Evolutionary conservation across 2,888 invertebrate genomes (phyloP).

Genomic region (Diarsia rubi): DNA sequence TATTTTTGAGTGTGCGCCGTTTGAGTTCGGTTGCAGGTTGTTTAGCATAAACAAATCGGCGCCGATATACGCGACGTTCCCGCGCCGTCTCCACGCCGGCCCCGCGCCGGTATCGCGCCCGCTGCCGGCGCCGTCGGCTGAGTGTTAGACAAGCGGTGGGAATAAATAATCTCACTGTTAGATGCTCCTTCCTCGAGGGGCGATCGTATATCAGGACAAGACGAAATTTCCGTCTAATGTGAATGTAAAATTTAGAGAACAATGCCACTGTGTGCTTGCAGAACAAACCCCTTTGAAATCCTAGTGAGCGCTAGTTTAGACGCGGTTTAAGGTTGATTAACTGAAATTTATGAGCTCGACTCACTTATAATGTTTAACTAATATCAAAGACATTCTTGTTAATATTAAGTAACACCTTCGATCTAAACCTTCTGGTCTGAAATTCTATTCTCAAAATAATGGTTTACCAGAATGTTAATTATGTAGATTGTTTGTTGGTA

Average conservation of each 20-base stretch:
- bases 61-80: conserved; percentile 38
- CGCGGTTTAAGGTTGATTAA: conserved; percentile 76
- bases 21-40: conserved; percentile 80
- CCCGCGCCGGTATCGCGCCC: conserved; percentile 28
- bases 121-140: conserved; percentile 48
- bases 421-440: conserved; percentile 33
- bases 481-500: conserved; percentile 23
- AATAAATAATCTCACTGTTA: conserved; percentile 86
- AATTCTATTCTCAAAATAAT: conserved; percentile 44
- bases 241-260: conserved; percentile 85
- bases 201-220: conserved; percentile 85
- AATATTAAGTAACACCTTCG: conserved; percentile 52
- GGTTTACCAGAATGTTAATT: conserved; percentile 53
- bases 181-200: conserved; percentile 78
- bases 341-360: conserved; percentile 63
- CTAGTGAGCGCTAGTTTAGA: conserved; percentile 79
- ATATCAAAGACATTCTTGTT: conserved; percentile 55
- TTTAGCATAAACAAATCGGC: conserved; percentile 87
- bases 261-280: conserved; percentile 78
- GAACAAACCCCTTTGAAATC: conserved; percentile 77
- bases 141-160: conserved; percentile 78
- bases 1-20: conserved; percentile 81
- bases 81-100: conserved; percentile 29
- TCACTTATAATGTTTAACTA: conserved; percentile 50
- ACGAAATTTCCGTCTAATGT: conserved; percentile 85